A percentile compares a stretch with the other conserved stretches of the same genome.
phyloP scores from a whole-genome alignment of 2,113 vertebrate genomes.

The Parotia lawesii region DNA sequence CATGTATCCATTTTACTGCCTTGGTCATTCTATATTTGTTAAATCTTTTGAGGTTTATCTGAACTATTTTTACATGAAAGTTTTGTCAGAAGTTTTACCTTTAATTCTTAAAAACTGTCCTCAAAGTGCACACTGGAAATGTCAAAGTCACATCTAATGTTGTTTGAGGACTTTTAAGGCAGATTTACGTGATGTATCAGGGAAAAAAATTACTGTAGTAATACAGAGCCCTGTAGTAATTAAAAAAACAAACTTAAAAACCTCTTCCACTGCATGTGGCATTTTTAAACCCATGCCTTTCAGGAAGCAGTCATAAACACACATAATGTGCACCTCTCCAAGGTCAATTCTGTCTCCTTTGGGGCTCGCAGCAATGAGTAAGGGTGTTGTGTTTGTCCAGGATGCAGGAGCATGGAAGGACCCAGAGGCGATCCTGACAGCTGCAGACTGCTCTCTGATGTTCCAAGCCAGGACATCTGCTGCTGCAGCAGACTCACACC shows the following conservation, averaged over 20 bases:
- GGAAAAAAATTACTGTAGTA: not conserved
- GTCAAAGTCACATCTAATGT: not conserved
- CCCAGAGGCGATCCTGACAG: not conserved
- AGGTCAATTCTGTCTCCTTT: not conserved
- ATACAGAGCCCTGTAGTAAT: not conserved
- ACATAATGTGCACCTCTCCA: not conserved
- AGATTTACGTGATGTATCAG: not conserved
- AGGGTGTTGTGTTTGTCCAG: not conserved
- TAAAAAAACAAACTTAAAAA: not conserved
- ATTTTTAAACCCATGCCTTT: not conserved
- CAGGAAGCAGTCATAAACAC: not conserved
- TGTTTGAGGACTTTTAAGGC: not conserved
- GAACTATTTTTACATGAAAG: not conserved
- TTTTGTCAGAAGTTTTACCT: slow-evolving; percentile 22
- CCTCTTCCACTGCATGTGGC: not conserved
- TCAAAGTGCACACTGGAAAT: not conserved
- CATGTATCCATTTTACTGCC: slow-evolving; percentile 23
- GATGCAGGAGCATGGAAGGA: not conserved
- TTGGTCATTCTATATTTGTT: slow-evolving; percentile 4
- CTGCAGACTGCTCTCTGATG: not conserved
- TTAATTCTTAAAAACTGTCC: not conserved
- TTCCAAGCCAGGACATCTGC: not conserved
- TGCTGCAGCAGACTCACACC: not conserved
- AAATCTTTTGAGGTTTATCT: slow-evolving; percentile 22
- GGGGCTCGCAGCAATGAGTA: not conserved